Percentiles rank a stretch among this genome's conserved stretches.
Evolutionary conservation across 2,113 vertebrate species (phyloP).

Genomic region (Vidua macroura): DNA sequence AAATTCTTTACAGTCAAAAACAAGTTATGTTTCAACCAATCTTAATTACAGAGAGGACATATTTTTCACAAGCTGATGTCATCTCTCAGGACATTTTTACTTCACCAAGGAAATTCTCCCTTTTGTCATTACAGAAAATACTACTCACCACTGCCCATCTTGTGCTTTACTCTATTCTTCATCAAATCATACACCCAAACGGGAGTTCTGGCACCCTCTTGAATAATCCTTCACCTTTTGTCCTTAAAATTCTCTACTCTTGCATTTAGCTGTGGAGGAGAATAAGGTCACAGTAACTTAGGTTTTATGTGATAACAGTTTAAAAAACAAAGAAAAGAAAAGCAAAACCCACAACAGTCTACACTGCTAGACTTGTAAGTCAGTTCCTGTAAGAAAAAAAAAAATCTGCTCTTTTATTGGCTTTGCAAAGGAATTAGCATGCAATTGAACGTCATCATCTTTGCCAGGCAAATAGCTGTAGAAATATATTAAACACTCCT

Average conservation of each 20-base stretch:
- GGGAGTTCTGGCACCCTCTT: background rate
- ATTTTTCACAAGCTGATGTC: background rate
- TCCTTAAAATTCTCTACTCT: background rate
- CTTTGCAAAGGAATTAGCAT: conserved; percentile 51
- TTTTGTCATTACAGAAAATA: background rate
- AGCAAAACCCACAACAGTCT: background rate
- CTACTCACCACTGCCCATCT: conserved; percentile 34
- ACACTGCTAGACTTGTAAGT: background rate
- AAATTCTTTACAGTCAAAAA: background rate
- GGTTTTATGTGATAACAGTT: background rate
- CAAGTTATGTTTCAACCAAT: background rate
- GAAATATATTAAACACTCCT: conserved; percentile 41
- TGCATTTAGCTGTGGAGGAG: background rate
- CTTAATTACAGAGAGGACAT: background rate
- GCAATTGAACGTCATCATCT: conserved; percentile 42
- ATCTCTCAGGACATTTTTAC: background rate
- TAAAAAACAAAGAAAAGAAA: background rate
- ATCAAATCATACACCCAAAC: background rate
- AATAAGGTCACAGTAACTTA: background rate
- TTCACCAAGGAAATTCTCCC: background rate
- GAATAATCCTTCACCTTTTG: conserved; percentile 6
- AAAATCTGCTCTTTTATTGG: conserved; percentile 5
- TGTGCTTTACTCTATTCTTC: conserved; percentile 10
- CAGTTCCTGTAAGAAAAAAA: background rate
- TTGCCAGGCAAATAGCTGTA: conserved; percentile 39